Evolutionary conservation across 2,113 vertebrate genomes (phyloP).

Genomic region (Hystrix brachyura): DNA sequence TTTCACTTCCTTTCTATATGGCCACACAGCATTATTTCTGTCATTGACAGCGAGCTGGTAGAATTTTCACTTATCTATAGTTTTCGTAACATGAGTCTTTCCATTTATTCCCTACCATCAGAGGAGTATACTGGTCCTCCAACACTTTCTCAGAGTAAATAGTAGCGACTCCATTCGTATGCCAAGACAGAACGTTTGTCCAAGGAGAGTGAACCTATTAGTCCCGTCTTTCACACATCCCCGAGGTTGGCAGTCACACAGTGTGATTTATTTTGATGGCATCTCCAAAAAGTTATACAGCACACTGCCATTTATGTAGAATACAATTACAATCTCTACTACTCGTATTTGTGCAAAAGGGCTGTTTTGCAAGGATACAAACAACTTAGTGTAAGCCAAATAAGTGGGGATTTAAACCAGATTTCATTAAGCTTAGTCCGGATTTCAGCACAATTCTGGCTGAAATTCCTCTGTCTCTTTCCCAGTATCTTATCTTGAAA

Average conservation of each 20-base stretch:
- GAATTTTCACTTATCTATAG: neutral
- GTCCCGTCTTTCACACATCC: neutral
- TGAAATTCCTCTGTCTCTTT: neutral
- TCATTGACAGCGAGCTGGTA: neutral
- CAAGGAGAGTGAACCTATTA: neutral
- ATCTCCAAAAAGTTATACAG: neutral
- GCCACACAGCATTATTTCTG: neutral
- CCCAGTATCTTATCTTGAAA: neutral
- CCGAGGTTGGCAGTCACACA: too few relatives aligned
- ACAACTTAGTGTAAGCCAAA: neutral
- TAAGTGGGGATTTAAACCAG: neutral
- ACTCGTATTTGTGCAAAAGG: neutral
- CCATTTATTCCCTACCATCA: neutral
- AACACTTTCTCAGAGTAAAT: neutral
- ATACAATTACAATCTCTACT: neutral
- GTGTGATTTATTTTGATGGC: neutral
- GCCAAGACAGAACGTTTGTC: neutral
- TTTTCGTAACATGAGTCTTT: neutral
- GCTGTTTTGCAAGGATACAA: neutral
- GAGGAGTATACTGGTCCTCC: neutral
- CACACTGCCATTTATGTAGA: neutral
- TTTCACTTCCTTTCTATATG: neutral
- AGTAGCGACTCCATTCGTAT: neutral
- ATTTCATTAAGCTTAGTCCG: neutral
- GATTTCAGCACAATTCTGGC: neutral